Conservation (phyloP, 2,888 invertebrate species). For the Epistrophe eligans region DNA sequence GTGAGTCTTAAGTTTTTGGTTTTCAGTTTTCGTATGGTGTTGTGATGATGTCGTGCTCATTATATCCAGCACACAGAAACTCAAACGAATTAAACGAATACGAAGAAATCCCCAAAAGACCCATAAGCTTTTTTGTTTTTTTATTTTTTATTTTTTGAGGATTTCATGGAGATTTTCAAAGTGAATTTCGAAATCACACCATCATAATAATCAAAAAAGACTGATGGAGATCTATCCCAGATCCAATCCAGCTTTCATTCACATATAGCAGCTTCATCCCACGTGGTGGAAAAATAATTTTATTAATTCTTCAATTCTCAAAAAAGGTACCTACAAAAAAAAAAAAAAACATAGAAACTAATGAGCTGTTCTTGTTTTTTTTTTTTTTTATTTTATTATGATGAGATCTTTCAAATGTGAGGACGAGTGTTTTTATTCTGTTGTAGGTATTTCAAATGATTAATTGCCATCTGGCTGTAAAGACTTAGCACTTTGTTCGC, state of each 20-base stretch:
- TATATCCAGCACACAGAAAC: slow-evolving; percentile 1
- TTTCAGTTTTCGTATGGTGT: background rate
- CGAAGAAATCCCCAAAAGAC: slow-evolving; percentile 56
- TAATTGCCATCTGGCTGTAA: slow-evolving; percentile 74
- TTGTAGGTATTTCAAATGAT: slow-evolving; percentile 56
- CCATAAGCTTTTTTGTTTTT: slow-evolving; percentile 55
- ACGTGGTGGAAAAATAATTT: slow-evolving; percentile 67
- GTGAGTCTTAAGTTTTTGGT: background rate
- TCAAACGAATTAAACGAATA: slow-evolving; percentile 27
- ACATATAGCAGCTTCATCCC: slow-evolving; percentile 17
- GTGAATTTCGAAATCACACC: slow-evolving; percentile 72
- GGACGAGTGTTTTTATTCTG: slow-evolving; percentile 30
- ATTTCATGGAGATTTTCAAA: slow-evolving; percentile 56
- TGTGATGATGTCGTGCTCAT: slow-evolving; percentile 15
- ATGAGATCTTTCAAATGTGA: slow-evolving; percentile 38
- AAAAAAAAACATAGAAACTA: slow-evolving; percentile 64
- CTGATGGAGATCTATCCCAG: slow-evolving; percentile 49
- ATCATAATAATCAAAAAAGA: slow-evolving; percentile 47
- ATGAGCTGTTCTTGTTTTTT: slow-evolving; percentile 61
- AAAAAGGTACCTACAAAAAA: slow-evolving; percentile 39
- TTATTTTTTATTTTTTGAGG: slow-evolving; percentile 20
- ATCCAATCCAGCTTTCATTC: slow-evolving; percentile 13
- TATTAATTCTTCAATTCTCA: slow-evolving; percentile 67
- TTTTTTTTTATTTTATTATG: slow-evolving; percentile 37
- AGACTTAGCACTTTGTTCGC: slow-evolving; percentile 74